phyloP scores from a whole-genome alignment of 2,888 invertebrate species.

The Carterocephalus palaemon region DNA sequence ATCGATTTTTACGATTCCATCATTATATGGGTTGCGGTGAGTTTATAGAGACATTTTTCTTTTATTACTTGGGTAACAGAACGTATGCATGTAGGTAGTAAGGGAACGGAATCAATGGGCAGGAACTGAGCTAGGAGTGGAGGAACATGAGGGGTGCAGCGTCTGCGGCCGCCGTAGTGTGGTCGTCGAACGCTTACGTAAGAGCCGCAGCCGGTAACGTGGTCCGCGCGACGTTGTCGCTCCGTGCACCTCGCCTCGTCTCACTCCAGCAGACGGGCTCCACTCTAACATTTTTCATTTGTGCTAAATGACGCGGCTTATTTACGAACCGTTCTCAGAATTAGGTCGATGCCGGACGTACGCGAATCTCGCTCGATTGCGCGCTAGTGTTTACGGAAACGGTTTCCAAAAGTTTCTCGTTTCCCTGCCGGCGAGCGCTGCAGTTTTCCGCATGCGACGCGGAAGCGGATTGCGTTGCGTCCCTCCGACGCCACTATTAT shows the following conservation, averaged over 20 bases:
- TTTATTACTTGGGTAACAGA: too few relatives aligned
- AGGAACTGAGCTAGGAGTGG: background rate
- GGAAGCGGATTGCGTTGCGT: too few relatives aligned
- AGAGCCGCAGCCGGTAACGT: slow-evolving; percentile 72
- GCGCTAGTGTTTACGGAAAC: slow-evolving; percentile 39
- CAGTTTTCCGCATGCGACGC: background rate
- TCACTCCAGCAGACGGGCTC: slow-evolving; percentile 57
- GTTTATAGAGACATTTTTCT: too few relatives aligned
- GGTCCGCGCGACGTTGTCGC: slow-evolving; percentile 69
- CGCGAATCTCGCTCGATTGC: slow-evolving; percentile 37
- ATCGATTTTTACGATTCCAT: background rate
- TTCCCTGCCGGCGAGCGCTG: background rate
- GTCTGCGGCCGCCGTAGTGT: slow-evolving; percentile 47
- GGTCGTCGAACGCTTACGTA: slow-evolving; percentile 73
- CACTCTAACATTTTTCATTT: slow-evolving; percentile 69
- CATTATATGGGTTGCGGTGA: slow-evolving; percentile 8
- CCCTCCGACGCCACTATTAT: slow-evolving; percentile 3
- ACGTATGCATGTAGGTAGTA: too few relatives aligned
- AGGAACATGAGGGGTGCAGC: slow-evolving; percentile 39
- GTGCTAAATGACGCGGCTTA: slow-evolving; percentile 69
- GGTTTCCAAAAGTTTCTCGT: slow-evolving; percentile 5
- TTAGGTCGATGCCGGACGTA: slow-evolving; percentile 55
- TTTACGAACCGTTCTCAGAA: slow-evolving; percentile 66
- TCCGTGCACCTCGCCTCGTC: slow-evolving; percentile 52
- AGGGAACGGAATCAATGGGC: background rate